phyloP scores from a whole-genome alignment of 35 echinoderm and acorn worm species.

The Amphiura filiformis region DNA sequence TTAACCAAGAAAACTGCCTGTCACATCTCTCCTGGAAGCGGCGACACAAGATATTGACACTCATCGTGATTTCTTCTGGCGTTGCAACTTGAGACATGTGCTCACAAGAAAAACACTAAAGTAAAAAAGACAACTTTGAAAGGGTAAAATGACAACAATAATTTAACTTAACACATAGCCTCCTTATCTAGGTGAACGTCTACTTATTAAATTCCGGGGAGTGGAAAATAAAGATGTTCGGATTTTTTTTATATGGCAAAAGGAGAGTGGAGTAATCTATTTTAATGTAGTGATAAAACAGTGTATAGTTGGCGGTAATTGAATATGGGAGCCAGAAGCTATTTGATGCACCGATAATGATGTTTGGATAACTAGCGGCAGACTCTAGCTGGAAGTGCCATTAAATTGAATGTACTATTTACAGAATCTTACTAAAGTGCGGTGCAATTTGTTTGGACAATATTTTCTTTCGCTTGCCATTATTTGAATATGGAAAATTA shows the following conservation, averaged over 20 bases:
- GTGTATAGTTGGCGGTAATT: background rate
- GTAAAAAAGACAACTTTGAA: background rate
- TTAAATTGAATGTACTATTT: background rate
- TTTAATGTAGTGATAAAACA: background rate
- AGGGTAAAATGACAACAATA: background rate
- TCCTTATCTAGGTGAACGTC: background rate
- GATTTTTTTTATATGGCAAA: background rate
- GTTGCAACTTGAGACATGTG: background rate
- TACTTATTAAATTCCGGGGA: background rate
- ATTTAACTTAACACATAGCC: conserved; percentile 1
- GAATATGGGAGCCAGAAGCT: background rate
- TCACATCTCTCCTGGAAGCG: background rate
- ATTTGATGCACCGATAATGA: background rate
- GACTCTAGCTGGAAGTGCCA: background rate
- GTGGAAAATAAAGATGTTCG: background rate
- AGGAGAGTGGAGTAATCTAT: background rate
- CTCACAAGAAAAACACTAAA: background rate
- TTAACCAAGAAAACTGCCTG: background rate
- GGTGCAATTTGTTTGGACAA: no score
- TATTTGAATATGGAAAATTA: background rate
- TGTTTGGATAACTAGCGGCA: conserved; percentile 6
- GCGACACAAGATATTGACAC: background rate
- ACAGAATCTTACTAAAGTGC: background rate
- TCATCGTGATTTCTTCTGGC: background rate
- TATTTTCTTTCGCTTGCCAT: background rate